Percentiles rank a stretch among this genome's conserved stretches.
These are phyloP conservation scores for Tragelaphus imberbis DNA, from an alignment of 2,113 vertebrate species.

Conservation along the genomic window DNA sequence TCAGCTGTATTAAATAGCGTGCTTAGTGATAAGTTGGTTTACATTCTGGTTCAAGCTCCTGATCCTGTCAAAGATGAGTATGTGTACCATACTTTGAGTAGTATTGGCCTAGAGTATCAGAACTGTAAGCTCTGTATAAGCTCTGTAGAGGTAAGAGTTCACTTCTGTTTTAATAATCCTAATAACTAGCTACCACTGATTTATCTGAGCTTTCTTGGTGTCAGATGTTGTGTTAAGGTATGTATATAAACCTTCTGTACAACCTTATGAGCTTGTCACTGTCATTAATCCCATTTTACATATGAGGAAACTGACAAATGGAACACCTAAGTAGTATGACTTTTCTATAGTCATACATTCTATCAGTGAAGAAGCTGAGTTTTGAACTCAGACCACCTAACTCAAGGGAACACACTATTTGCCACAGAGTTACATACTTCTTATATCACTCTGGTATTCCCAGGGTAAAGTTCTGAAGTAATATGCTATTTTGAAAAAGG, in stretches of 20 bases:
- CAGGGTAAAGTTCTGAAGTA: neutral
- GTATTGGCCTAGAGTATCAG: neutral
- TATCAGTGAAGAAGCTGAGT: neutral
- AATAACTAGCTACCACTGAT: neutral
- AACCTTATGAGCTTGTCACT: neutral
- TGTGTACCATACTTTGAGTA: neutral
- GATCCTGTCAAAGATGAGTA: neutral
- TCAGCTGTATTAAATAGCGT: neutral
- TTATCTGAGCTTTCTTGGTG: neutral
- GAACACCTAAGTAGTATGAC: neutral
- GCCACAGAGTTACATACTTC: neutral
- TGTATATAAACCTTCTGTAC: neutral
- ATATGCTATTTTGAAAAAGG: neutral
- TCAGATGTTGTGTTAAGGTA: neutral
- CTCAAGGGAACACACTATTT: neutral
- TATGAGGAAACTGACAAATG: neutral
- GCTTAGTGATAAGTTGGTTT: neutral
- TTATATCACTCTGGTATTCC: neutral
- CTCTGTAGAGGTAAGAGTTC: neutral
- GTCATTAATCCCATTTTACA: neutral
- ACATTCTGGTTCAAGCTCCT: neutral
- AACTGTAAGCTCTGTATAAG: neutral
- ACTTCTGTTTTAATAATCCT: neutral
- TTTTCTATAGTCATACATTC: neutral
- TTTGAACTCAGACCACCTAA: neutral